Conservation (phyloP, 1,140 invertebrate genomes). For the Lepidurus packardi region DNA sequence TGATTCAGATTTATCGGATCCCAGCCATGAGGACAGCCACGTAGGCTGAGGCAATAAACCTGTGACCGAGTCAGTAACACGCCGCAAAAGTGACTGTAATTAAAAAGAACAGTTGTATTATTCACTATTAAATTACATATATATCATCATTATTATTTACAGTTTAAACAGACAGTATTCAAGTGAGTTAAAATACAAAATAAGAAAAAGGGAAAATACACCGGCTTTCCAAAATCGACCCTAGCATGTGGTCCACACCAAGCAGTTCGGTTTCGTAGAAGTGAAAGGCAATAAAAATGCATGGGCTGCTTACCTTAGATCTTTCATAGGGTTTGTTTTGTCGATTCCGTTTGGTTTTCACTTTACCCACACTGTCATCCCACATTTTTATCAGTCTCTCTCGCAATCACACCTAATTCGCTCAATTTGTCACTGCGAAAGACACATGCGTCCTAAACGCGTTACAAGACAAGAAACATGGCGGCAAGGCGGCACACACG, state of each 20-base stretch:
- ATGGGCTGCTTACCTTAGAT: slow-evolving; percentile 30
- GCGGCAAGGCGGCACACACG: slow-evolving; percentile 6
- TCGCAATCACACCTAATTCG: slow-evolving; percentile 21
- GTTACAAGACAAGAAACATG: slow-evolving; percentile 29
- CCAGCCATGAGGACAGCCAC: slow-evolving; percentile 29
- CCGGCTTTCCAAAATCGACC: not conserved
- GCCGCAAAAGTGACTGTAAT: slow-evolving; percentile 28
- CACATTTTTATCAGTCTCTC: slow-evolving; percentile 28
- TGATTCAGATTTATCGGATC: not conserved
- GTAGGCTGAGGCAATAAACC: slow-evolving; percentile 32
- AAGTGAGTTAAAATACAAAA: not conserved
- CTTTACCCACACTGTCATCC: slow-evolving; percentile 34
- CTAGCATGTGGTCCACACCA: not conserved
- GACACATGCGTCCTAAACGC: slow-evolving; percentile 19
- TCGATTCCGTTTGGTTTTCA: slow-evolving; percentile 29
- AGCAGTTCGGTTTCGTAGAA: not conserved
- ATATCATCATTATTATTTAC: not conserved
- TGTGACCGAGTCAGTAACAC: slow-evolving; percentile 33
- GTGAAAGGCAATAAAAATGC: slow-evolving; percentile 22
- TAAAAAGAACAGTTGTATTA: slow-evolving; percentile 18
- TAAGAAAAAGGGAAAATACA: not conserved
- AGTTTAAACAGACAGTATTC: not conserved
- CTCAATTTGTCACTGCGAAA: slow-evolving; percentile 18
- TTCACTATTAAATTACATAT: not conserved
- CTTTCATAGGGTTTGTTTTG: slow-evolving; percentile 32